Evolutionary conservation across 2,797 vertebrate species (phyloP).

Genomic region (Arremon aurantiirostris): DNA sequence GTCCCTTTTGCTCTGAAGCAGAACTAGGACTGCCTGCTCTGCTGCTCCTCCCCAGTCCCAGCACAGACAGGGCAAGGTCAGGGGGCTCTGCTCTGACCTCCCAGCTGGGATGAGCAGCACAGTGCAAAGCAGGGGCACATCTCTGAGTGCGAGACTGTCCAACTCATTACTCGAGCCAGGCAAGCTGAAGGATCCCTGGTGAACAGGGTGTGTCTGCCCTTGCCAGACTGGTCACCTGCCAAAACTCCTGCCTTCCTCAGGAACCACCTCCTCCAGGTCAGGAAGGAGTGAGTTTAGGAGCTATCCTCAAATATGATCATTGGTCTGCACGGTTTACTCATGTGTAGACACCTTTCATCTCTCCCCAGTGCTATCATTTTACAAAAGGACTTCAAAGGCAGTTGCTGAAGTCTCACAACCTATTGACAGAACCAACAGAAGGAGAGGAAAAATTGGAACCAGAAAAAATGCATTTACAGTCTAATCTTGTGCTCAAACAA

Average conservation of each 20-base stretch:
- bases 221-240: neutral
- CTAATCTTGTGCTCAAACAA: conserved; percentile 74
- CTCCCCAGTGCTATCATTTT: conserved; percentile 12
- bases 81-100: neutral
- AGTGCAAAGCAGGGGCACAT: neutral
- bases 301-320: neutral
- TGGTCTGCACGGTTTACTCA: neutral
- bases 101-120: neutral
- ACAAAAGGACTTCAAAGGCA: conserved; percentile 40
- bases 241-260: neutral
- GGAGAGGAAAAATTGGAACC: conserved; percentile 62
- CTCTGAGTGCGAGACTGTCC: neutral
- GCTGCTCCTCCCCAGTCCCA: neutral
- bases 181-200: neutral
- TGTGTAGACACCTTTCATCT: neutral
- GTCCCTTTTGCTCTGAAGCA: neutral
- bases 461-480: conserved; percentile 70
- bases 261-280: neutral
- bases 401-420: conserved; percentile 49
- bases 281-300: neutral
- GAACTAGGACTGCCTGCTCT: neutral
- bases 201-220: fast-evolving
- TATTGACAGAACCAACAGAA: conserved; percentile 71
- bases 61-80: neutral
- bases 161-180: neutral